Evolutionary conservation across 2,113 vertebrate species (phyloP).

Genomic region (Xenopus laevis): DNA sequence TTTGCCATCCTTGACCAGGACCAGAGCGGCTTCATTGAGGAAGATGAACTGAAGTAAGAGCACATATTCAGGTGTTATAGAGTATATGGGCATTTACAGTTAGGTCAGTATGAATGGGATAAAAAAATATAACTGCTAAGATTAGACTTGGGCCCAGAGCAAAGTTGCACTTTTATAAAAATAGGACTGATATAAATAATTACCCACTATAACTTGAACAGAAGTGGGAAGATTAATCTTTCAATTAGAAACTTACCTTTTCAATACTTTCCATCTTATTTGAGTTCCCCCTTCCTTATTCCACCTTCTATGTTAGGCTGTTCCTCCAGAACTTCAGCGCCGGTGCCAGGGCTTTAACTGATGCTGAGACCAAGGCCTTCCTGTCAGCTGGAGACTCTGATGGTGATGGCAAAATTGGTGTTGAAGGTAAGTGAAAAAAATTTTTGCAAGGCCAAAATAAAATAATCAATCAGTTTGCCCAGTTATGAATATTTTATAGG

Average conservation of each 20-base stretch:
- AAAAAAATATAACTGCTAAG: too few relatives aligned
- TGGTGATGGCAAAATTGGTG: slow-evolving; percentile 75
- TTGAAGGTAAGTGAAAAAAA: slow-evolving; percentile 56
- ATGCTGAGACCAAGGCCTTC: slow-evolving; percentile 66
- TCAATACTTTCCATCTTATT: not conserved
- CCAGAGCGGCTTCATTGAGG: slow-evolving; percentile 78
- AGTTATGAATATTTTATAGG: too few relatives aligned
- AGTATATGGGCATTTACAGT: too few relatives aligned
- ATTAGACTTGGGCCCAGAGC: too few relatives aligned
- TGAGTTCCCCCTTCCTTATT: not conserved
- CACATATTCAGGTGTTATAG: not conserved
- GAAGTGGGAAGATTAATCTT: too few relatives aligned
- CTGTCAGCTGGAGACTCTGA: slow-evolving; percentile 69
- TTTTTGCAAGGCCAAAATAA: too few relatives aligned
- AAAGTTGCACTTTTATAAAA: too few relatives aligned
- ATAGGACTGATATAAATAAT: too few relatives aligned
- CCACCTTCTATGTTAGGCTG: slow-evolving; percentile 42
- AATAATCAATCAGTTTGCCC: too few relatives aligned
- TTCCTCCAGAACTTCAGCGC: slow-evolving; percentile 75
- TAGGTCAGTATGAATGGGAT: too few relatives aligned
- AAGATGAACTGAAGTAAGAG: slow-evolving; percentile 76
- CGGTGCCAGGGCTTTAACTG: slow-evolving; percentile 64
- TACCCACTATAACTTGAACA: too few relatives aligned
- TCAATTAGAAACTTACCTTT: too few relatives aligned
- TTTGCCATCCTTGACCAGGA: slow-evolving; percentile 79